Conservation (phyloP, 2,797 vertebrate species). For the Petrocephalus sullivani region DNA sequence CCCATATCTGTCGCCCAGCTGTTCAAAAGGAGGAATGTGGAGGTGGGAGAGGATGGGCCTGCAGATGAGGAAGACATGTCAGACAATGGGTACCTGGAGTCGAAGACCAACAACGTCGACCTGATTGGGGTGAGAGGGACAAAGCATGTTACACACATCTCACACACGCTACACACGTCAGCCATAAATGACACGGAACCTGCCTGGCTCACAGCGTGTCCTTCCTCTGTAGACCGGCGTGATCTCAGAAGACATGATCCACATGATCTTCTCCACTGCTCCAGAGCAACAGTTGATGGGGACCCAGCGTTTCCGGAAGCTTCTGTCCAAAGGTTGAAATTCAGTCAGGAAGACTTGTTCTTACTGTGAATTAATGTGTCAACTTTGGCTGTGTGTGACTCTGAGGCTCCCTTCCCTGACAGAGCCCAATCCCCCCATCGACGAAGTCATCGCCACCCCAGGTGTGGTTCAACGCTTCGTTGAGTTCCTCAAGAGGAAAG, state of each 20-base stretch:
- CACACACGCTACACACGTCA: neutral
- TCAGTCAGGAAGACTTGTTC: neutral
- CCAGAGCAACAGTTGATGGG: conserved; percentile 93
- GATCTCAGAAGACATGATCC: conserved; percentile 93
- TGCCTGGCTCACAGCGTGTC: neutral
- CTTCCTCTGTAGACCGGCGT: conserved; percentile 69
- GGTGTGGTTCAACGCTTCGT: conserved; percentile 91
- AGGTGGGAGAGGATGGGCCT: conserved; percentile 75
- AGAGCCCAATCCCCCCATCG: conserved; percentile 96
- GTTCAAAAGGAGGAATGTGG: conserved; percentile 95
- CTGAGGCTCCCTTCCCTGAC: conserved; percentile 25
- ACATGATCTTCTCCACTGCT: conserved; percentile 94
- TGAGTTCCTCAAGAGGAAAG: conserved; percentile 86
- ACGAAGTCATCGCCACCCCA: conserved; percentile 90
- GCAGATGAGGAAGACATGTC: conserved; percentile 92
- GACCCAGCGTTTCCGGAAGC: conserved; percentile 93
- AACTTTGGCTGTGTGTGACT: neutral
- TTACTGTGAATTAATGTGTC: neutral
- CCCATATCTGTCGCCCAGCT: conserved; percentile 57
- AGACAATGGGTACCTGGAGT: conserved; percentile 89
- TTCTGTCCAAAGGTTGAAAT: conserved; percentile 88
- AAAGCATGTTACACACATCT: neutral
- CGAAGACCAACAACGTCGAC: conserved; percentile 93
- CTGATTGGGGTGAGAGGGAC: conserved; percentile 71
- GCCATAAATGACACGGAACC: no score